A percentile compares a stretch with the other conserved stretches of the same genome.
Conservation (phyloP, 2,113 vertebrate genomes). For the Phrynocephalus versicolor region DNA sequence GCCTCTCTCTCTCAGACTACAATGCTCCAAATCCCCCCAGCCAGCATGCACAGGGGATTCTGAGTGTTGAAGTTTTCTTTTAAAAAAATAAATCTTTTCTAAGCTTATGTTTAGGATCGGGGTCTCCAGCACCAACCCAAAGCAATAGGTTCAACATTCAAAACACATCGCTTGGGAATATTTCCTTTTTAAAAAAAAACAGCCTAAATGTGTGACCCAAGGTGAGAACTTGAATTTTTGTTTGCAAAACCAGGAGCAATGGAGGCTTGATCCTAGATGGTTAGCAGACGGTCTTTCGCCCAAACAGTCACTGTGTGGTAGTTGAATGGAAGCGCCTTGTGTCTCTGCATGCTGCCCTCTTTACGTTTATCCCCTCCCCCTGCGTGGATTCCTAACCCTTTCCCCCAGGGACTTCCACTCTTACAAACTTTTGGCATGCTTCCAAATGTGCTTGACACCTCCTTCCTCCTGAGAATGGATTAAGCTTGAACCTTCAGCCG, state of each 20-base stretch:
- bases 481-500: slow-evolving; percentile 43
- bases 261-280: slow-evolving; percentile 56
- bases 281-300: slow-evolving; percentile 57
- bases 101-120: neutral
- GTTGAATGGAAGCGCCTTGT: neutral
- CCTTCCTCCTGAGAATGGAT: slow-evolving; percentile 16
- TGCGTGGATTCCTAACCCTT: slow-evolving; percentile 40
- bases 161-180: slow-evolving; percentile 1
- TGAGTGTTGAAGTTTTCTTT: no score
- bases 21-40: neutral
- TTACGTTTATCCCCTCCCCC: neutral
- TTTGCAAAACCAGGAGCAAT: slow-evolving; percentile 53
- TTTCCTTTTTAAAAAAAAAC: neutral
- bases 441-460: slow-evolving; percentile 33
- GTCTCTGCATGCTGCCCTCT: slow-evolving; percentile 59
- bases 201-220: no score
- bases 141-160: slow-evolving; percentile 37
- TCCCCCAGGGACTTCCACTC: neutral
- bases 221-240: slow-evolving; percentile 8
- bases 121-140: slow-evolving; percentile 28
- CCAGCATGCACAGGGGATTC: no score
- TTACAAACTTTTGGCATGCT: slow-evolving; percentile 32
- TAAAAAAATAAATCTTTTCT: no score
- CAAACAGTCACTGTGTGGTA: slow-evolving; percentile 56
- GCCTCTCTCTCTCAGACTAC: neutral